Percentiles rank a stretch among this genome's conserved stretches.
Conservation (phyloP, 2,888 invertebrate genomes). For the Teleiodes luculella region DNA sequence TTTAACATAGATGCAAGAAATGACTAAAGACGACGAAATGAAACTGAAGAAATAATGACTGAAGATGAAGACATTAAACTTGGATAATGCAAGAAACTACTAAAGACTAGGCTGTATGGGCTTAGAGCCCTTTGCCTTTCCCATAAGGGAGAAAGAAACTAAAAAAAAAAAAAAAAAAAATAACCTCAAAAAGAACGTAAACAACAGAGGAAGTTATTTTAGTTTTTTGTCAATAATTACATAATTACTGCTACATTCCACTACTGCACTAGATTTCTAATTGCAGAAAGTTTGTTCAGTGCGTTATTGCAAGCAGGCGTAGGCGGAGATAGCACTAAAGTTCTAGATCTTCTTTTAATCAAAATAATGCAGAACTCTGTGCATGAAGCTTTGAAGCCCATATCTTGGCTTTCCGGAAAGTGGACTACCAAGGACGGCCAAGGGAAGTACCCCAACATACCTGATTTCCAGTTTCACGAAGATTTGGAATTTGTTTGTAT, state of each 20-base stretch:
- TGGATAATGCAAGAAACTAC: no score
- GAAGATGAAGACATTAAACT: no score
- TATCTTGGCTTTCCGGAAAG: conserved; percentile 79
- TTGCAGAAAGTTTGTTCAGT: neutral
- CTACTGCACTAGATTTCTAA: neutral
- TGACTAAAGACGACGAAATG: no score
- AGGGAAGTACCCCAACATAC: conserved; percentile 78
- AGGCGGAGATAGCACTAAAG: no score
- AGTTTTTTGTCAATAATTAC: conserved; percentile 2
- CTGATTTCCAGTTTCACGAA: conserved; percentile 77
- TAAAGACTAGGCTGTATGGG: no score
- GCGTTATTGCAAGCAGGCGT: neutral
- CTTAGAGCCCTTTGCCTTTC: no score
- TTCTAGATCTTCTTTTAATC: neutral
- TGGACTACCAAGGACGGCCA: conserved; percentile 75
- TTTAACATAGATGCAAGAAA: no score
- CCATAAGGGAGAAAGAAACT: no score
- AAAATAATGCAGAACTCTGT: conserved; percentile 10
- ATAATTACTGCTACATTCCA: neutral
- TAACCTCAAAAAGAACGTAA: neutral
- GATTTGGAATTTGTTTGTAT: conserved; percentile 75
- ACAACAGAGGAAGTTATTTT: conserved; percentile 5
- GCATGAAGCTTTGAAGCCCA: conserved; percentile 72
- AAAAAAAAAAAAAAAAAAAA: no score
- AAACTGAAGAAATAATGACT: no score